Evolutionary conservation across 64 coral and sea anemone genomes (phyloP).

Genomic region (Acropora yongei): DNA sequence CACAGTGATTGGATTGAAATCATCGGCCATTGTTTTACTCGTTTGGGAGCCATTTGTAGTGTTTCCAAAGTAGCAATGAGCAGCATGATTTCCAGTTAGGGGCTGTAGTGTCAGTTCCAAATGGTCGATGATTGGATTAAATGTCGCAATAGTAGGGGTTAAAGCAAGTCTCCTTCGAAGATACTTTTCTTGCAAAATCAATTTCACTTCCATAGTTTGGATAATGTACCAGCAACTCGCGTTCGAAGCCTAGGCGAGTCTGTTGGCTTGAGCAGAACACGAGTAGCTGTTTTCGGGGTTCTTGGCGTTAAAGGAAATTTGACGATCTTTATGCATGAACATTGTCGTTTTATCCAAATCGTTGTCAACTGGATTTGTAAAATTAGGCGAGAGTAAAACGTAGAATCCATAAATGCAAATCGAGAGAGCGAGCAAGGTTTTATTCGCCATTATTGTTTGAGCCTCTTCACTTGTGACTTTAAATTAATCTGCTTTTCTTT

Average conservation of each 20-base stretch:
- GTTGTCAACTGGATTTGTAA: conserved; percentile 30
- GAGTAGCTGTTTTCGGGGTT: conserved; percentile 4
- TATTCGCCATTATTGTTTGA: conserved; percentile 37
- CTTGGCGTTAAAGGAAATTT: conserved; percentile 27
- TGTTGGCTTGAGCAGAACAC: conserved; percentile 18
- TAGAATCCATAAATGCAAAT: conserved; percentile 32
- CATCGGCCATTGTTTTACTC: conserved; percentile 26
- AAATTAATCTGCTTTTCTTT: too few species aligned
- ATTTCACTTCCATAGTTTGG: neutral
- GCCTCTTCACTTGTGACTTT: too few species aligned
- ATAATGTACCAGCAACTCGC: conserved; percentile 31
- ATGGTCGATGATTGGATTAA: conserved; percentile 52
- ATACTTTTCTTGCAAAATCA: conserved; percentile 45
- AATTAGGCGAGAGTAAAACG: neutral
- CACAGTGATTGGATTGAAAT: conserved; percentile 59
- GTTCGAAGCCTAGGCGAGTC: conserved; percentile 1
- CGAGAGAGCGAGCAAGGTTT: conserved; percentile 38
- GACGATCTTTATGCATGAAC: conserved; percentile 2
- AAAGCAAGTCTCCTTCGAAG: conserved; percentile 38
- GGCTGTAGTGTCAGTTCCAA: conserved; percentile 29
- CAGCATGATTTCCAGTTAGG: conserved; percentile 63
- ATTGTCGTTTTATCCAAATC: conserved; percentile 35
- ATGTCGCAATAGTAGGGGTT: conserved; percentile 62
- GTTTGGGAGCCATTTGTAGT: conserved; percentile 53
- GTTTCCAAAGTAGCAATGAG: conserved; percentile 70